Base-by-base conservation (phyloP, 2,797 vertebrate genomes). In the Pristis pectinata region DNA sequence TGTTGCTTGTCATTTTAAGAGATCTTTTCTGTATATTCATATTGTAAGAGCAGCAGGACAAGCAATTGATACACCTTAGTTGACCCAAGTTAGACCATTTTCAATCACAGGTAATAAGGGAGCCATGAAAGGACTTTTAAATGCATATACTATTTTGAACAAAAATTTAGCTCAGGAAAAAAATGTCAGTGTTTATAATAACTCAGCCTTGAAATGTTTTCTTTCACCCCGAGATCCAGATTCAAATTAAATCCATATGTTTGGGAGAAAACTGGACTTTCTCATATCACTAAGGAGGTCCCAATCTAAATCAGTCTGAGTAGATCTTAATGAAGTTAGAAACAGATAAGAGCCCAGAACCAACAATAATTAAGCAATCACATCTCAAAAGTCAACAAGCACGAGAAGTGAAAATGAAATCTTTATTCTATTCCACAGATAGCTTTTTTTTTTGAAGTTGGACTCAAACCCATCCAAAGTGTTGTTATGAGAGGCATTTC, bases 331-430 rank as follows among this genome's bases (percentile, higher is more conserved):
- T 27, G 76, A 83, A 9, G 22, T 94, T 41, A 67, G 27, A 94
- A 87, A 19, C 59, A 44, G 94, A 37, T 44, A 94, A 59, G 30
- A 72, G 6, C 10, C 13, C 24, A 94, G 27, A 56, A 53, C 30
- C 70, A 76, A 70, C 41, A 74, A 27, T 19, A 74, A 27, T 92
- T 70, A 53, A 41, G 17, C 70, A 94, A 53, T 53, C 30, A 91
- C 0, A 34, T 22, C 67, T 22, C 27, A 24, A 49, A 11, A 93
- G 37, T 49, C 49, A 64, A 27, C 67, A 4, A 67, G 61, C 37
- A 34, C 41, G 89, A 44, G 19, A 93, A 72, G 41, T 72, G 91
- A 37, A 93, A 92, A 93, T 93, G 27, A 67, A 94, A 76, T 8
- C 7, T 9, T 67, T 67, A 64, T 37, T 67, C n/a, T 91, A n/a